Conservation (phyloP, 1,140 invertebrate genomes). For the Phenacoccus solenopsis region DNA sequence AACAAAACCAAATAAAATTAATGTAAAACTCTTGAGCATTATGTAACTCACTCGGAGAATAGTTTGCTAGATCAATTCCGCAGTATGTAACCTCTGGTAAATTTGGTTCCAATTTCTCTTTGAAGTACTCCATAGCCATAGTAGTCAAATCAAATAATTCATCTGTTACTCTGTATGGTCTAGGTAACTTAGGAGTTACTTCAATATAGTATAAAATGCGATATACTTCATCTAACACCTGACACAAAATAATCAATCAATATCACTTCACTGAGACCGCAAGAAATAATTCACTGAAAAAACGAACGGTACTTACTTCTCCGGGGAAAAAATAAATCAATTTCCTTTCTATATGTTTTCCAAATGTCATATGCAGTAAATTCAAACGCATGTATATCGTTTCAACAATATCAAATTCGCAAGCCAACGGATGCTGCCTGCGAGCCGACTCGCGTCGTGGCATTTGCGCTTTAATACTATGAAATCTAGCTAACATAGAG, state of each 20-base stretch:
- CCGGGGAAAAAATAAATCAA: conserved; percentile 83
- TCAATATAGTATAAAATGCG: conserved; percentile 69
- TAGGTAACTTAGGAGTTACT: conserved; percentile 61
- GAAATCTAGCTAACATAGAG: conserved; percentile 58
- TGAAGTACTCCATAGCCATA: conserved; percentile 89
- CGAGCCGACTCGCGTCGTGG: conserved; percentile 70
- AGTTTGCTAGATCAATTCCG: conserved; percentile 38
- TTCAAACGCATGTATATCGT: conserved; percentile 76
- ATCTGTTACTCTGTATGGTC: conserved; percentile 77
- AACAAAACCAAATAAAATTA: too few species aligned
- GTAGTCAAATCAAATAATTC: conserved; percentile 83
- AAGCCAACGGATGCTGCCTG: conserved; percentile 67
- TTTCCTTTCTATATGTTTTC: conserved; percentile 78
- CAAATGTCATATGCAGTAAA: conserved; percentile 77
- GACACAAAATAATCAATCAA: conserved; percentile 26
- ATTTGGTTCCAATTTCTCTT: conserved; percentile 74
- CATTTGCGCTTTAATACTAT: conserved; percentile 77
- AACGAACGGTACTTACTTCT: conserved; percentile 43
- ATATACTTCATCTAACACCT: conserved; percentile 60
- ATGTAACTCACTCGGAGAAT: conserved; percentile 6
- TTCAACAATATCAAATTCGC: conserved; percentile 79
- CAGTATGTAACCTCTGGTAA: conserved; percentile 77
- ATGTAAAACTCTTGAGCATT: too few species aligned
- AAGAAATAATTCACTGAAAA: neutral
- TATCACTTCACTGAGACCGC: neutral